phyloP scores from a whole-genome alignment of 2,113 vertebrate genomes.

The Paracanthobrama guichenoti region DNA sequence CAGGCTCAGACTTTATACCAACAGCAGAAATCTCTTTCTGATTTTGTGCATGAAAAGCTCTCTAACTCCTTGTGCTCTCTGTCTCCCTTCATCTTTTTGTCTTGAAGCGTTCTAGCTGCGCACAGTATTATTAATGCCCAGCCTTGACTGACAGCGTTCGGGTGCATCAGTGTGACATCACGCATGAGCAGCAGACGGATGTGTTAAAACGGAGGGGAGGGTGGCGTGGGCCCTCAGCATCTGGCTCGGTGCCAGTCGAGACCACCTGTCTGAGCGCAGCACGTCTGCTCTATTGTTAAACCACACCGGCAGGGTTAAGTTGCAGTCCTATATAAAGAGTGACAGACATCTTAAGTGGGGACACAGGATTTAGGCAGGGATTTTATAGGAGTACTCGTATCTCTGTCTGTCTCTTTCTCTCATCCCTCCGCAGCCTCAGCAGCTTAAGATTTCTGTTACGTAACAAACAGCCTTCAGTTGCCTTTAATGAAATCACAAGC shows the following conservation, averaged over 20 bases:
- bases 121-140: background rate
- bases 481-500: constrained; percentile 64
- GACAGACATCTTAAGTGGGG: constrained; percentile 49
- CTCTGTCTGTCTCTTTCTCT: background rate
- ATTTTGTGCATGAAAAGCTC: constrained; percentile 1
- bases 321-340: constrained; percentile 38
- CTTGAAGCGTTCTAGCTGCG: background rate
- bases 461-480: constrained; percentile 50
- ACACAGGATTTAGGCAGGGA: constrained; percentile 20
- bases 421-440: constrained; percentile 51
- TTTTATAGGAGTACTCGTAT: constrained; percentile 31
- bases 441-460: constrained; percentile 10
- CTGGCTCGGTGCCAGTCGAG: constrained; percentile 38
- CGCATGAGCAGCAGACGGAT: constrained; percentile 16
- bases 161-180: constrained; percentile 2
- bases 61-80: background rate
- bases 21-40: background rate
- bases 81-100: background rate
- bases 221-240: constrained; percentile 24
- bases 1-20: background rate
- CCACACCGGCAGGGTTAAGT: constrained; percentile 39
- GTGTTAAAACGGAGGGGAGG: constrained; percentile 33
- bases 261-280: constrained; percentile 49
- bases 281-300: constrained; percentile 49
- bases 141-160: background rate